Conservation (phyloP, 2,797 vertebrate species). For the Thripadectes ignobilis region DNA sequence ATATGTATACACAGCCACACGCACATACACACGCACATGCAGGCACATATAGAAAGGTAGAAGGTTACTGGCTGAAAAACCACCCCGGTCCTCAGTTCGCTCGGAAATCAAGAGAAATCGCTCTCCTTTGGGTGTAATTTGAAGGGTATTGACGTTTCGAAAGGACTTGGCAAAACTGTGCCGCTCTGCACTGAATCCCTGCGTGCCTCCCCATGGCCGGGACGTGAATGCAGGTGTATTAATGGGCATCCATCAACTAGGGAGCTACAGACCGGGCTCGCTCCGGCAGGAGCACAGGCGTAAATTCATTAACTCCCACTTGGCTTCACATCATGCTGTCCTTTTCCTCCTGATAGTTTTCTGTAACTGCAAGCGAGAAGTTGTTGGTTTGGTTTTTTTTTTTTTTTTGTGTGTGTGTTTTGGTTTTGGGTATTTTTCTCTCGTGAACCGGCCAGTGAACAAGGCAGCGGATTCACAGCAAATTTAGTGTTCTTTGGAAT, state of each 20-base stretch:
- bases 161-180: constrained; percentile 51
- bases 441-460: background rate
- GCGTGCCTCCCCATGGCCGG: constrained; percentile 26
- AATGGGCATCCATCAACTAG: constrained; percentile 17
- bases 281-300: constrained; percentile 2
- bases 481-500: constrained; percentile 9
- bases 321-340: background rate
- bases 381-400: background rate
- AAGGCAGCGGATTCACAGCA: background rate
- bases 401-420: background rate
- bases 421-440: background rate
- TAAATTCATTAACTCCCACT: constrained; percentile 33
- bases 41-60: constrained; percentile 74
- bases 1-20: constrained; percentile 60
- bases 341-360: background rate
- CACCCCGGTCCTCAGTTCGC: constrained; percentile 68
- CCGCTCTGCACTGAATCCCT: background rate
- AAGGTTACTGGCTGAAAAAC: constrained; percentile 73
- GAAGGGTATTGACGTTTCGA: constrained; percentile 52
- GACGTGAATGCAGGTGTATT: constrained; percentile 68
- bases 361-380: constrained; percentile 12
- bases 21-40: constrained; percentile 67
- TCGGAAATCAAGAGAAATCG: constrained; percentile 67
- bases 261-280: background rate
- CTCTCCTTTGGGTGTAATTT: constrained; percentile 45